These are phyloP conservation scores for Drosophila testacea DNA, from an alignment of 2,888 invertebrate species.

Conservation along the genomic window DNA sequence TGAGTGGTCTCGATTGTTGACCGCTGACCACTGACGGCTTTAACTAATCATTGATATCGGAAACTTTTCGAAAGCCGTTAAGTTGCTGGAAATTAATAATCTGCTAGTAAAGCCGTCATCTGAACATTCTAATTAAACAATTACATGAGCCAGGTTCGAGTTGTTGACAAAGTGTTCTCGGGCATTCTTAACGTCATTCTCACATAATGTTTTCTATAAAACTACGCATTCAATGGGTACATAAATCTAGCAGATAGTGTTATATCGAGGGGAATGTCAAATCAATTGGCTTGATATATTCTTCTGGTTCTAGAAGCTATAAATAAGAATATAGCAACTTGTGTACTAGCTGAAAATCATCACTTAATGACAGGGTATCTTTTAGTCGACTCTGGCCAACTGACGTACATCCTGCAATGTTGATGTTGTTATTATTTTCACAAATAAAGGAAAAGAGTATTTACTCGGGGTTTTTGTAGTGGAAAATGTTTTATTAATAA, in stretches of 20 bases:
- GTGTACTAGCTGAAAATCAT: no score
- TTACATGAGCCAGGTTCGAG: conserved; percentile 14
- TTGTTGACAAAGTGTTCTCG: conserved; percentile 14
- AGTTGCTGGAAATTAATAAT: conserved; percentile 26
- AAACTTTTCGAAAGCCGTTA: conserved; percentile 56
- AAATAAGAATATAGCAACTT: no score
- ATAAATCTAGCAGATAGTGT: no score
- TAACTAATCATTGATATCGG: conserved; percentile 52
- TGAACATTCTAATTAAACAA: conserved; percentile 28
- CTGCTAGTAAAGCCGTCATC: conserved; percentile 25
- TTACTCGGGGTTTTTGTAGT: neutral
- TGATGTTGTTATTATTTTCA: neutral
- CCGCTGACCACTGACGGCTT: conserved; percentile 25
- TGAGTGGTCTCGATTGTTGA: conserved; percentile 7
- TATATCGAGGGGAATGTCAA: no score
- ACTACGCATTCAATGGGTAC: no score
- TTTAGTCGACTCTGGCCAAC: neutral
- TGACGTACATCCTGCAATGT: neutral
- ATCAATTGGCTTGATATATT: no score
- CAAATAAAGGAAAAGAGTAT: neutral
- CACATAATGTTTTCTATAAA: neutral
- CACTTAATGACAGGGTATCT: neutral
- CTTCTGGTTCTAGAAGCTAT: no score
- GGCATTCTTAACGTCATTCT: conserved; percentile 6
- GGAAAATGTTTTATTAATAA: conserved; percentile 2